Conservation (phyloP, 2,888 invertebrate species). For the Clivina fossor region DNA sequence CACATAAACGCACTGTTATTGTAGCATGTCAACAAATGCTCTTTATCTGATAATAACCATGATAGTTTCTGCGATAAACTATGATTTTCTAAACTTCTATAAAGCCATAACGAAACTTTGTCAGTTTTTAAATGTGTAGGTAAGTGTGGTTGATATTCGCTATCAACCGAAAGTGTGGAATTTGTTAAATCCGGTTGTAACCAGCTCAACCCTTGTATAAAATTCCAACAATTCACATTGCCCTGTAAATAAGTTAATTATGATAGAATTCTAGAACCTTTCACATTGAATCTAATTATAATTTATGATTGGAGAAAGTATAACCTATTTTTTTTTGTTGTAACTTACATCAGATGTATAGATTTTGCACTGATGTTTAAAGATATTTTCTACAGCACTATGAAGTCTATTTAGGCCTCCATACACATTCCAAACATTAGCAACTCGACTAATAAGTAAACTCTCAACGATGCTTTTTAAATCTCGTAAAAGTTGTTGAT, state of each 20-base stretch:
- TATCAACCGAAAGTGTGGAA: constrained; percentile 53
- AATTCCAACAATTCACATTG: constrained; percentile 57
- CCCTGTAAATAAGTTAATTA: constrained; percentile 48
- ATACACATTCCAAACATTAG: constrained; percentile 63
- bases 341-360: constrained; percentile 51
- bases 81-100: constrained; percentile 59
- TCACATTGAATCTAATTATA: constrained; percentile 4
- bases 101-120: constrained; percentile 59
- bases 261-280: background rate
- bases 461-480: constrained; percentile 62
- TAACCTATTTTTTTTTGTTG: constrained; percentile 21
- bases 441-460: constrained; percentile 57
- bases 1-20: constrained; percentile 61
- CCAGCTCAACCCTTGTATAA: constrained; percentile 64
- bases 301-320: constrained; percentile 17
- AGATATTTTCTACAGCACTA: constrained; percentile 58
- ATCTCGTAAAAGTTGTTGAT: constrained; percentile 56
- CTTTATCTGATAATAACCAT: constrained; percentile 63
- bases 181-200: constrained; percentile 60
- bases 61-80: constrained; percentile 62
- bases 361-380: constrained; percentile 59
- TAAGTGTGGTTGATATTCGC: constrained; percentile 51
- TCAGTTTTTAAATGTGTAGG: constrained; percentile 55
- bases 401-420: constrained; percentile 61
- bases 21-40: constrained; percentile 62